A percentile compares a stretch with the other conserved stretches of the same genome.
Evolutionary conservation across 2,113 vertebrate species (phyloP).

Genomic region (Thalassoma bifasciatum): DNA sequence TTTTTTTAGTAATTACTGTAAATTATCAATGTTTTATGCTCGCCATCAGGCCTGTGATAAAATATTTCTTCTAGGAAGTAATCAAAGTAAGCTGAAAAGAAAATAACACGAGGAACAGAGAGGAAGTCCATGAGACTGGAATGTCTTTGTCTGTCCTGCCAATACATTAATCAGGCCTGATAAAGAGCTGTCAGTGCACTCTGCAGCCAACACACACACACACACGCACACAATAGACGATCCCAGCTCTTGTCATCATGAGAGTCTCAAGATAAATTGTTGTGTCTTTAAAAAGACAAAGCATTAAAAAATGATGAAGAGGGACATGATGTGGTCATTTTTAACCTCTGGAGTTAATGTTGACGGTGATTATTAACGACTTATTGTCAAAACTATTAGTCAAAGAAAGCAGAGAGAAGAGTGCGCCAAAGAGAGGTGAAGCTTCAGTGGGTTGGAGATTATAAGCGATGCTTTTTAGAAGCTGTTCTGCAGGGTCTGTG

Average conservation of each 20-base stretch:
- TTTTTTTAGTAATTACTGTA: conserved; percentile 38
- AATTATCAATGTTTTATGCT: conserved; percentile 22
- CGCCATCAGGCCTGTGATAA: conserved; percentile 41
- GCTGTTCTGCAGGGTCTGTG: too few relatives aligned
- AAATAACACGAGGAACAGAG: conserved; percentile 35
- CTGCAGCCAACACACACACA: conserved; percentile 27
- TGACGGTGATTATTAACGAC: conserved; percentile 13
- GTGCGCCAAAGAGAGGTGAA: neutral
- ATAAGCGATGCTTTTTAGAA: neutral
- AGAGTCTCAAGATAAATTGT: conserved; percentile 30
- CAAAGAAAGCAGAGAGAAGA: neutral
- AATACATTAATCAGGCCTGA: conserved; percentile 67
- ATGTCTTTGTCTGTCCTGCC: conserved; percentile 42
- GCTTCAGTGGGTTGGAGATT: neutral
- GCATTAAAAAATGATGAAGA: conserved; percentile 18
- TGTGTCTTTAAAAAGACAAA: conserved; percentile 13
- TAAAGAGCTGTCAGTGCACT: conserved; percentile 36
- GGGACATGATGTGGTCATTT: neutral
- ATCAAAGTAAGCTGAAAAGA: conserved; percentile 57
- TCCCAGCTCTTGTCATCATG: conserved; percentile 43
- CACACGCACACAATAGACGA: conserved; percentile 7
- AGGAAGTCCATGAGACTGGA: conserved; percentile 50
- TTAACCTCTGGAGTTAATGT: neutral
- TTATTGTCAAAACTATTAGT: neutral
- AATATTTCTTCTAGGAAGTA: conserved; percentile 47